Base-by-base conservation (phyloP, 2,797 vertebrate species). In the Catamblyrhynchus diadema region DNA sequence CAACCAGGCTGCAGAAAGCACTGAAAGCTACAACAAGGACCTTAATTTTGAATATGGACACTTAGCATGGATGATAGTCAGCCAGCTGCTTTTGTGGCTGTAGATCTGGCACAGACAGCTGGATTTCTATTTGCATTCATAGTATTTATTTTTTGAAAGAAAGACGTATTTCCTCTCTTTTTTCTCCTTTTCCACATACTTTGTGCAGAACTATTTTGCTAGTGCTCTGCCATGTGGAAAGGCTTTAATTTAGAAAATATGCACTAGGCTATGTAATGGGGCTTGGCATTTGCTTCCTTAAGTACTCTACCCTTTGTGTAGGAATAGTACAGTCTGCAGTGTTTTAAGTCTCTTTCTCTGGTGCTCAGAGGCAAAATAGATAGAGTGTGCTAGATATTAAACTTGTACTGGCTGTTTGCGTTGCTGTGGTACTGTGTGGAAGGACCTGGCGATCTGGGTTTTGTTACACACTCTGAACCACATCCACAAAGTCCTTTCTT, bases 231-330 rank as follows among this genome's bases (percentile, higher is more conserved):
- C 77, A 44, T 75, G 35, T 91, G 66, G 72, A 73, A 84, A 90
- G 62, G 41, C 37, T 84, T 61, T 92, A 77, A 86, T 90, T 90
- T 67, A 86, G 83, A 88, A 88, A 95, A 88, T 10, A 18, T 59
- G 77, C 33, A 53, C 51, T 41, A 77, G 64, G 37, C 57, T 62
- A 50, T 33, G 45, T 64, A 90, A 60, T 14, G 19, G 37, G 32
- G 22, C 71, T 95, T 86, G 78, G 78, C 81, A 50, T 88, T 92
- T 88, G 51, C 77, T 82, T 35, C 66, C 9, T 5, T 73, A 84
- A 86, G 86, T 39, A 84, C 66, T 16, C 81, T 44, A 84, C 24
- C 16, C 25, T 54, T 79, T 50, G 51, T 2, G 1, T 12, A 75
- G 35, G 78, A 75, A 72, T 17, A 50, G 22, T 23, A 21, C 2